Evolutionary conservation across 1,140 invertebrate species (phyloP), one percentile per base, ranked within the genome.

Genomic region (Drosophila lowei): DNA sequence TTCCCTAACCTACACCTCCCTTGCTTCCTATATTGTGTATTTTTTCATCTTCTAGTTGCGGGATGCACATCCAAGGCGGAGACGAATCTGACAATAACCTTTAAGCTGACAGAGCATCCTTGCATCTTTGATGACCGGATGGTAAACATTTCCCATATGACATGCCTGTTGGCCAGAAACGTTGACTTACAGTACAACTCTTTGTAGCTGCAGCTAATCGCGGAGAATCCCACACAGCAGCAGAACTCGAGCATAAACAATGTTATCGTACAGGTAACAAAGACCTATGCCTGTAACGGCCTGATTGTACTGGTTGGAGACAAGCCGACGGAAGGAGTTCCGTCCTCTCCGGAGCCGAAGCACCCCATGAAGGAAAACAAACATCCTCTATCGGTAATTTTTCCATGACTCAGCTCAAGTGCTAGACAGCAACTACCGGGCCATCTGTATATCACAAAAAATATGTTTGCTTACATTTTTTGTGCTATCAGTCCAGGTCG

Each of bases 361-460:
- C 79, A 86, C 49, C 61, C 65, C 4, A 56, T 76, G 42, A 59
- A 72, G 38, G 53, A 78, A 18, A 54, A 65, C 53, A 70, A 81
- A 56, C 78, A 88, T 79, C 88, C 88, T 23, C 67, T 84, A 54
- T 81, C 83, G 79, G 88, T 90, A 77, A 76, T 38, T 70, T 16
- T n/a, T 8, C 7, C 18, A 49, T 79, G 72, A 75, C 47, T 72
- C 72, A 77, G 38, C 42, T n/a, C 2, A 6, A 48, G 7, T 58
- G 16, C 1, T 7, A 8, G 34, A 65, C 25, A 16, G 21, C 2
- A 5, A 68, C 42, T 56, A 41, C 7, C 5, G 1, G 11, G 11
- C 11, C 11, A 38, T 38, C 34, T 13, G 34, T 3, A 38, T 38
- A 38, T 11, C 34, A 38, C 11, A 13, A 38, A 30, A 38, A 38